Conservation (phyloP, 2,113 vertebrate species). For the Irena cyanogastra region DNA sequence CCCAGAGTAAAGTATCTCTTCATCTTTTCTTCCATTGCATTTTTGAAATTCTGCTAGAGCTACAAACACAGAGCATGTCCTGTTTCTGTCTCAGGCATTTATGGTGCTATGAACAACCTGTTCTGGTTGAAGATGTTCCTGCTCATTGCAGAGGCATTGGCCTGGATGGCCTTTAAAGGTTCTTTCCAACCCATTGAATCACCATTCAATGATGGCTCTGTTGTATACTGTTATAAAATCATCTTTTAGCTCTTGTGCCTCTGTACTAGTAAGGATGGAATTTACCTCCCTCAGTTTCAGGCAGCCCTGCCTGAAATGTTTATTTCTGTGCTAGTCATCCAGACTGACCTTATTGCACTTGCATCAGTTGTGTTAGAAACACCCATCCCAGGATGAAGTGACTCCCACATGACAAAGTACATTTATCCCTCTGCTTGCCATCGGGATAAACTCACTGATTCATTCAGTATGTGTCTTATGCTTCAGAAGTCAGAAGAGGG, state of each 20-base stretch:
- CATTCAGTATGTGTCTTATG: neutral
- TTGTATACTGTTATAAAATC: neutral
- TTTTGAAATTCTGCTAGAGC: neutral
- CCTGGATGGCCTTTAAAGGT: neutral
- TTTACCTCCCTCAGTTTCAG: neutral
- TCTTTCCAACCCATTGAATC: neutral
- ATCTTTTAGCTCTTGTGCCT: neutral
- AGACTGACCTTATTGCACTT: neutral
- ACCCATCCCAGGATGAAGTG: neutral
- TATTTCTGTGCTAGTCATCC: neutral
- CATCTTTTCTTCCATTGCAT: neutral
- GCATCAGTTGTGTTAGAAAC: neutral
- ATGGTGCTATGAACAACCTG: neutral
- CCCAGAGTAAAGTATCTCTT: neutral
- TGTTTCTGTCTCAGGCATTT: neutral
- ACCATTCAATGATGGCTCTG: neutral
- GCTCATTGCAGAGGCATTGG: neutral
- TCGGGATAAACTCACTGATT: neutral
- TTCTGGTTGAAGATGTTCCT: neutral
- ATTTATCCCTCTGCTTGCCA: neutral
- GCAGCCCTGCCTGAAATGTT: neutral
- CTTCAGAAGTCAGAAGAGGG: neutral
- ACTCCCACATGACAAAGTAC: accelerated
- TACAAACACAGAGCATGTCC: neutral
- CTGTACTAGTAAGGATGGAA: neutral